phyloP scores from a whole-genome alignment of 2,888 invertebrate genomes.

The Spilarctia lutea region DNA sequence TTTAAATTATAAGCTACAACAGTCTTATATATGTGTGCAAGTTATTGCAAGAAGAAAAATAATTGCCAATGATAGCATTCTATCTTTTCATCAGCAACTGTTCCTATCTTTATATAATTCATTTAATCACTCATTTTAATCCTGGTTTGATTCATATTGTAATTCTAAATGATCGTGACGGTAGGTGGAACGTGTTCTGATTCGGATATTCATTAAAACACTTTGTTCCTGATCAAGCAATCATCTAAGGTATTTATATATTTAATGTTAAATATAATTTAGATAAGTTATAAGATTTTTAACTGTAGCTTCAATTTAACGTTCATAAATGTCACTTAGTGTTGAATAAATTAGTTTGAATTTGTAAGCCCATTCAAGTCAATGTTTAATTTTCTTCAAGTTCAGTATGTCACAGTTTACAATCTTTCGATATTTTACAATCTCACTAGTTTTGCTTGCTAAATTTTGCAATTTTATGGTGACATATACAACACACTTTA shows the following conservation, averaged over 20 bases:
- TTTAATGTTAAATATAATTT: neutral
- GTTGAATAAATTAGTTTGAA: too few species aligned
- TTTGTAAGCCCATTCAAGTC: neutral
- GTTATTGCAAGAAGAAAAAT: too few species aligned
- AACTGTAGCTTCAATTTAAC: too few species aligned
- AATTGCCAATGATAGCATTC: neutral
- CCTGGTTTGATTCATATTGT: neutral
- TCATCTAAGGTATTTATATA: conserved; percentile 1
- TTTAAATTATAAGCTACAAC: neutral
- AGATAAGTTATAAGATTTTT: neutral
- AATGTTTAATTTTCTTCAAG: neutral
- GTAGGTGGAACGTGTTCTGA: neutral
- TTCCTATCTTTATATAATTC: neutral
- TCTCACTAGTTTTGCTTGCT: too few species aligned
- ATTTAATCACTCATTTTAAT: neutral
- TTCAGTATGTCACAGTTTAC: too few species aligned
- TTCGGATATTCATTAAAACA: neutral
- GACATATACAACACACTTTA: too few species aligned
- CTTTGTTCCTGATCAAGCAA: neutral
- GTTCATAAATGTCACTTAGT: too few species aligned
- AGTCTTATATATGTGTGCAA: neutral
- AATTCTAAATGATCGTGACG: neutral
- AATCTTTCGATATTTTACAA: too few species aligned
- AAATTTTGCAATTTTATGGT: too few species aligned
- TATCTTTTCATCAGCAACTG: neutral